phyloP scores from a whole-genome alignment of 2,888 invertebrate genomes.

The Acanthosepion esculentum region DNA sequence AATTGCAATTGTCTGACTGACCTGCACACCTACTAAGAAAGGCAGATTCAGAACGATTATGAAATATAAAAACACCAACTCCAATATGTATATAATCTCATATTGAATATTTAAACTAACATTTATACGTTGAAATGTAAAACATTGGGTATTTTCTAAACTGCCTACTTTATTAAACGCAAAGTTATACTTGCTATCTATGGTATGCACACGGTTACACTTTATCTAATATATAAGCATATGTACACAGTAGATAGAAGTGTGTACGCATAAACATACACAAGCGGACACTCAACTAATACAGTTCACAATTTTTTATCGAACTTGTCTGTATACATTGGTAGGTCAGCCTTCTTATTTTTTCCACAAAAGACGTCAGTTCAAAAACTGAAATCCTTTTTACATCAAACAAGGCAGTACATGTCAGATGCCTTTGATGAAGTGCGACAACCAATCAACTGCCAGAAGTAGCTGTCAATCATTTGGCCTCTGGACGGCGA shows the following conservation, averaged over 20 bases:
- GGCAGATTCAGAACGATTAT: no score
- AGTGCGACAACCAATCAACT: background rate
- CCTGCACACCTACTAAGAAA: no score
- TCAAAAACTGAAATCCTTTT: background rate
- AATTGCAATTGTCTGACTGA: no score
- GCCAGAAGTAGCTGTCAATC: constrained; percentile 18
- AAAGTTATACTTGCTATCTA: no score
- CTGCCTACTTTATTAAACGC: no score
- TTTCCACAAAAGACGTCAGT: constrained; percentile 17
- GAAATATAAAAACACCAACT: no score
- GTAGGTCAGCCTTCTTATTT: background rate
- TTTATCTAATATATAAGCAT: background rate
- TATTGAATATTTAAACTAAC: no score
- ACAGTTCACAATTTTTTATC: background rate
- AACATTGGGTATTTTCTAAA: no score
- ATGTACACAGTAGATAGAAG: background rate
- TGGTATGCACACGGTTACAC: no score
- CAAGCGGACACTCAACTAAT: background rate
- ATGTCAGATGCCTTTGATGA: background rate
- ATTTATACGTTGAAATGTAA: no score
- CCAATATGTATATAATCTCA: no score
- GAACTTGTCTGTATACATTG: background rate
- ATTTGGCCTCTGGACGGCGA: background rate
- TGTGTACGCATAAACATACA: background rate
- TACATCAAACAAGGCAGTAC: constrained; percentile 22